Evolutionary conservation across 2,888 invertebrate genomes (phyloP).

Genomic region (Nephrotoma appendiculata): DNA sequence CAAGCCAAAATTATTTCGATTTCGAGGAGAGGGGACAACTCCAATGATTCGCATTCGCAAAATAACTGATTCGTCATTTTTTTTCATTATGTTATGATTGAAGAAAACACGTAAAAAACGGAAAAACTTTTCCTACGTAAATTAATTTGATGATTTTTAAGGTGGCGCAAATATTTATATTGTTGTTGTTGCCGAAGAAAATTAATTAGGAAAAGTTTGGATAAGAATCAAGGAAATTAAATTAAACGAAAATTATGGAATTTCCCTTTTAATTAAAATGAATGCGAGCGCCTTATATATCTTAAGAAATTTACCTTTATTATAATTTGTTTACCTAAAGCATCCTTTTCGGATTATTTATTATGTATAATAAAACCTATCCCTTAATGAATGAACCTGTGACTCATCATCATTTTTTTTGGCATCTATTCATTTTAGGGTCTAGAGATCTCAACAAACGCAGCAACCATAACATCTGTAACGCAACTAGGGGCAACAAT

Average conservation of each 20-base stretch:
- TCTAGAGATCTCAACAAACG: slow-evolving; percentile 12
- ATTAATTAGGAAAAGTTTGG: not conserved
- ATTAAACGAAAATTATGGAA: not conserved
- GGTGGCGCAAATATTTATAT: not conserved
- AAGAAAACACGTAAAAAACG: not conserved
- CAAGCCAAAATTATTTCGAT: not conserved
- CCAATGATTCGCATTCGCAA: not conserved
- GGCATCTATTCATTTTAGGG: slow-evolving; percentile 8
- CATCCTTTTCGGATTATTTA: not conserved
- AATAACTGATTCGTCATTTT: not conserved
- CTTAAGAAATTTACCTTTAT: not conserved
- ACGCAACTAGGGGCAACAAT: slow-evolving; percentile 10
- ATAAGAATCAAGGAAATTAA: not conserved
- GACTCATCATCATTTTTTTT: not conserved
- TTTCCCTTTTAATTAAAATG: not conserved
- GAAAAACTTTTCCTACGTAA: not conserved
- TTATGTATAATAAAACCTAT: not conserved
- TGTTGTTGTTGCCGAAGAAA: not conserved
- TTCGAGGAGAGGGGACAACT: not conserved
- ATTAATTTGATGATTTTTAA: not conserved
- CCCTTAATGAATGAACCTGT: not conserved
- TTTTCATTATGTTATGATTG: not conserved
- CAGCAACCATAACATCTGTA: slow-evolving; percentile 11
- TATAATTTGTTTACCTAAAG: not conserved
- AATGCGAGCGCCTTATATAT: not conserved